Percentiles rank a stretch among this genome's conserved stretches.
These are phyloP conservation scores for Abrostola triplasia DNA, from an alignment of 2,888 invertebrate species.

Conservation along the genomic window DNA sequence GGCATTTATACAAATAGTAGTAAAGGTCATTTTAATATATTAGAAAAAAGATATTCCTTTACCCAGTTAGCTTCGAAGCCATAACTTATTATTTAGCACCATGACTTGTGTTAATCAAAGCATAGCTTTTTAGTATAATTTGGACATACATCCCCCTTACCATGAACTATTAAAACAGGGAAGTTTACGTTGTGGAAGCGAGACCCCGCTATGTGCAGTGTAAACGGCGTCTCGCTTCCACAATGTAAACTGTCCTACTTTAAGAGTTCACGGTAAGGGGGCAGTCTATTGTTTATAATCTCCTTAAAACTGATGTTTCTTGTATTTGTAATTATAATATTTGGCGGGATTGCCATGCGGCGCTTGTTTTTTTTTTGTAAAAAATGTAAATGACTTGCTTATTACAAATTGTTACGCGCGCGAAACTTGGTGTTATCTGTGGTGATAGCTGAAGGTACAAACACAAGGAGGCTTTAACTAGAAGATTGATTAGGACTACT, in stretches of 20 bases:
- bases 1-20: not conserved
- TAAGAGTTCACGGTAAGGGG: too few species aligned
- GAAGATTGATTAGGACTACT: not conserved
- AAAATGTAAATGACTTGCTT: conserved; percentile 54
- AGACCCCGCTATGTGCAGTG: too few species aligned
- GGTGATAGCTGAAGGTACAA: not conserved
- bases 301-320: conserved; percentile 56
- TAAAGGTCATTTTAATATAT: not conserved
- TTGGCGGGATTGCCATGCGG: conserved; percentile 27
- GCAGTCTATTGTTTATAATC: conserved; percentile 61
- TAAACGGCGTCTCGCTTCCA: too few species aligned
- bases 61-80: conserved; percentile 12
- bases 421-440: conserved; percentile 9
- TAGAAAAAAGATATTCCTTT: not conserved
- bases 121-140: conserved; percentile 53
- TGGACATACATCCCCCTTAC: too few species aligned
- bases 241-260: too few species aligned
- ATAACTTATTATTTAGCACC: conserved; percentile 17
- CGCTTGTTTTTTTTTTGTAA: conserved; percentile 40
- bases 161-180: too few species aligned
- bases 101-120: conserved; percentile 47
- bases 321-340: conserved; percentile 54
- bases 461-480: not conserved
- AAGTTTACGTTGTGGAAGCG: too few species aligned
- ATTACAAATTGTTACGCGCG: conserved; percentile 26